A percentile compares a stretch with the other conserved stretches of the same genome.
Conservation (phyloP, 2,888 invertebrate species). For the Polydrusus cervinus region DNA sequence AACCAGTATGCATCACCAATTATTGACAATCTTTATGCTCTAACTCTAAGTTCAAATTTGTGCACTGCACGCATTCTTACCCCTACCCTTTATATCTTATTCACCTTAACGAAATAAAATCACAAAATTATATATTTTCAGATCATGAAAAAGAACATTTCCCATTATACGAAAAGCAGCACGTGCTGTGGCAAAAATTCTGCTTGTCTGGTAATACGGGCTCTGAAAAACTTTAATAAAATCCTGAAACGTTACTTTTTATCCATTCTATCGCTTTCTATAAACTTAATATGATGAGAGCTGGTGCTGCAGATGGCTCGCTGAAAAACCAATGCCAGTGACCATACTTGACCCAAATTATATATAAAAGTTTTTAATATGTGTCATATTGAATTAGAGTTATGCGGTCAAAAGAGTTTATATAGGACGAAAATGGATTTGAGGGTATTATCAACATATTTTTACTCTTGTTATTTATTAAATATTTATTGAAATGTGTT, state of each 20-base stretch:
- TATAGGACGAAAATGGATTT: not conserved
- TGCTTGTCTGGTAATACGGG: constrained; percentile 22
- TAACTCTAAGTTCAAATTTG: too few relatives aligned
- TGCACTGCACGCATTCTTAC: too few relatives aligned
- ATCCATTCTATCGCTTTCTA: constrained; percentile 38
- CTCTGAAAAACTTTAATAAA: constrained; percentile 33
- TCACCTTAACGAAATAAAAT: not conserved
- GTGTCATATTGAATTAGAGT: constrained; percentile 2
- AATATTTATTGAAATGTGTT: too few relatives aligned
- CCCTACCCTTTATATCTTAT: too few relatives aligned
- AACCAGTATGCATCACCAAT: too few relatives aligned
- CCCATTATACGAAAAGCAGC: constrained; percentile 7
- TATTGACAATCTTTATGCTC: too few relatives aligned
- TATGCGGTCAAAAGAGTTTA: not conserved
- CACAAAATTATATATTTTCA: constrained; percentile 5
- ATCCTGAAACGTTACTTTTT: constrained; percentile 35
- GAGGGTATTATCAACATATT: too few relatives aligned
- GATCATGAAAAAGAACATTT: not conserved
- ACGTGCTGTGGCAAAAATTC: constrained; percentile 33
- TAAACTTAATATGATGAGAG: constrained; percentile 34
- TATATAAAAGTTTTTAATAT: constrained; percentile 24
- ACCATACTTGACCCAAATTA: constrained; percentile 29
- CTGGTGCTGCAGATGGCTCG: constrained; percentile 26
- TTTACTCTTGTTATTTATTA: too few relatives aligned
- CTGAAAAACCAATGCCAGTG: constrained; percentile 25